A percentile compares a stretch with the other conserved stretches of the same genome.
These are phyloP conservation scores for Dendroctonus ponderosae DNA, from an alignment of 1,140 invertebrate genomes.

Conservation along the genomic window DNA sequence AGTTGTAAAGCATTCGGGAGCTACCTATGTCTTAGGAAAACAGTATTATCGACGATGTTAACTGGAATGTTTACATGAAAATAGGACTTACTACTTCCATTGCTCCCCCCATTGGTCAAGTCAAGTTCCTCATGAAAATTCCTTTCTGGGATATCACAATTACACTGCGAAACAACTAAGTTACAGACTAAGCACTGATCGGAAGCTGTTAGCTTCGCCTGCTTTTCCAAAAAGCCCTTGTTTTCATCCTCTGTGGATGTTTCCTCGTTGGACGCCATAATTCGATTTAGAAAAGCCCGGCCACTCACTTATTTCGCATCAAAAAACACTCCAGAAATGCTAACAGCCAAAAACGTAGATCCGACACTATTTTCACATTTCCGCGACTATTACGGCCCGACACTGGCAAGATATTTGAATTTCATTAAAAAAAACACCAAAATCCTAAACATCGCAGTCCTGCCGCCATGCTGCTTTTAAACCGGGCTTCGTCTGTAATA, in stretches of 20 bases:
- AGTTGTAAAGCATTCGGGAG: no score
- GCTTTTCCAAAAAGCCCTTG: conserved; percentile 35
- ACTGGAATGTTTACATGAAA: conserved; percentile 7
- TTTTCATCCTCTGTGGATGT: conserved; percentile 38
- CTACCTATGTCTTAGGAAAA: no score
- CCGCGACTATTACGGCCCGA: no score
- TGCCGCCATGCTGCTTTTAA: no score
- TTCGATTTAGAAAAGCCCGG: conserved; percentile 36
- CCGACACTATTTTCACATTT: no score
- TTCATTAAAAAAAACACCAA: no score
- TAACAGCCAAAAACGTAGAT: neutral
- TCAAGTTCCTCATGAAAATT: conserved; percentile 25
- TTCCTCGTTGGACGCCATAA: conserved; percentile 43
- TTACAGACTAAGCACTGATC: conserved; percentile 28
- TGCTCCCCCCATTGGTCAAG: conserved; percentile 31
- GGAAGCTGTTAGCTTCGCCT: conserved; percentile 13
- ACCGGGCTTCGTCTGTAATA: no score
- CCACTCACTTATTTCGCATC: conserved; percentile 30
- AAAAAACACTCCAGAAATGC: conserved; percentile 28
- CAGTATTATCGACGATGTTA: no score
- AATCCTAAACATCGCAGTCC: no score
- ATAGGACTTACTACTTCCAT: conserved; percentile 20
- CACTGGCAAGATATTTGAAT: no score
- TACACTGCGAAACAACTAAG: conserved; percentile 31
- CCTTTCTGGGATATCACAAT: conserved; percentile 30